These are phyloP conservation scores for Pygocentrus nattereri DNA, from an alignment of 2,797 vertebrate genomes.

Conservation along the genomic window DNA sequence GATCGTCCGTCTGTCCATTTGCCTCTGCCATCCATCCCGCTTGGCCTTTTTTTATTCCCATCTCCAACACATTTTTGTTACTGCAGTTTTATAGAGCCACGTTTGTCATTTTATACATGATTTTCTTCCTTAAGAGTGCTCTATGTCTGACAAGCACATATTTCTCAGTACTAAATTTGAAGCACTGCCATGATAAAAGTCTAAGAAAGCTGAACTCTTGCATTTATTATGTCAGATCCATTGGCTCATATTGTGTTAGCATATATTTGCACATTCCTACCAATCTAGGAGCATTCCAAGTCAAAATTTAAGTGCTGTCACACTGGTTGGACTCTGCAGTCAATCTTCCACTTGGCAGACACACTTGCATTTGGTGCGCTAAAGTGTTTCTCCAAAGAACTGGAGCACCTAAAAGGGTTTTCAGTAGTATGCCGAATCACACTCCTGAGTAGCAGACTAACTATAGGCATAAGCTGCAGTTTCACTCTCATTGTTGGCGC, in stretches of 20 bases:
- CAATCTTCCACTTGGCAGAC: conserved; percentile 16
- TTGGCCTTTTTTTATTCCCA: not conserved
- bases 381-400: conserved; percentile 44
- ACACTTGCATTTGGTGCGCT: conserved; percentile 8
- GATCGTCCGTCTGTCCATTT: conserved; percentile 47
- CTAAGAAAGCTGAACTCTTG: conserved; percentile 11
- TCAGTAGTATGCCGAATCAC: conserved; percentile 32
- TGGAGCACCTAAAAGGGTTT: conserved; percentile 29
- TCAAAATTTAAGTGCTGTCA: conserved; percentile 23
- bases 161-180: conserved; percentile 16
- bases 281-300: conserved; percentile 10
- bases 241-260: not conserved
- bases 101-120: conserved; percentile 2
- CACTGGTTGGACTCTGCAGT: not conserved
- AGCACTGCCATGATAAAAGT: conserved; percentile 13
- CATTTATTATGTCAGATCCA: not conserved
- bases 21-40: not conserved
- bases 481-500: conserved; percentile 43
- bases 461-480: conserved; percentile 47
- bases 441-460: conserved; percentile 30
- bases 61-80: not conserved
- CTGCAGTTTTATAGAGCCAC: not conserved
- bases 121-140: not conserved
- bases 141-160: conserved; percentile 10
- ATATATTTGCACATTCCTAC: not conserved